Percentiles rank a stretch among this genome's conserved stretches.
phyloP scores from a whole-genome alignment of 2,113 vertebrate genomes.

The Polyodon spathula region DNA sequence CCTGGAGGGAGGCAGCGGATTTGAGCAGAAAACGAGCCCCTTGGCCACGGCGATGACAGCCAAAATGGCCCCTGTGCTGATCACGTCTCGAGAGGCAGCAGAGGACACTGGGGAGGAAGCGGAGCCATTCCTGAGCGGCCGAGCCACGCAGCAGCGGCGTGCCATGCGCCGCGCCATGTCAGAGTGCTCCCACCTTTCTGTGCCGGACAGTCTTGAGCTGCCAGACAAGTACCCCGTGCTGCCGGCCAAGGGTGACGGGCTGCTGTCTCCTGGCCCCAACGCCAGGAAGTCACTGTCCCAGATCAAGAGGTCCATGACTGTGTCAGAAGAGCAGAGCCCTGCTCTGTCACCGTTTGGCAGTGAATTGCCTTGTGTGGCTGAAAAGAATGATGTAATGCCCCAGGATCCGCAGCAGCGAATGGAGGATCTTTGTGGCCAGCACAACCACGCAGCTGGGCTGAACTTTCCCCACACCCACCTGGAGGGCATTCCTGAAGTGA shows the following conservation, averaged over 20 bases:
- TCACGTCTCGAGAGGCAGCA: conserved; percentile 31
- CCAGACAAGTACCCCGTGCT: conserved; percentile 77
- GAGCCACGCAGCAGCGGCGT: conserved; percentile 73
- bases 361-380: neutral
- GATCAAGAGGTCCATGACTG: conserved; percentile 75
- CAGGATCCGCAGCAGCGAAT: too few species aligned
- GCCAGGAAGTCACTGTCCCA: conserved; percentile 47
- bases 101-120: conserved; percentile 44
- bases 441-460: too few species aligned
- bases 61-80: conserved; percentile 1
- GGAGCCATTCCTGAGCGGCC: conserved; percentile 47
- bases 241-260: conserved; percentile 39
- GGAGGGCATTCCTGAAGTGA: conserved; percentile 52
- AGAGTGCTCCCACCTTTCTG: conserved; percentile 82
- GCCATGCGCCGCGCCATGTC: conserved; percentile 85
- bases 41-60: neutral
- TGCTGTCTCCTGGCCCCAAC: conserved; percentile 39
- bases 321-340: conserved; percentile 64
- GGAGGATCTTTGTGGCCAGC: too few species aligned
- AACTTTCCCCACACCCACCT: conserved; percentile 39
- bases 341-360: neutral
- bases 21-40: conserved; percentile 15
- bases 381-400: neutral
- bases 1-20: conserved; percentile 22
- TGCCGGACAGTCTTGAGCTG: conserved; percentile 72